Conservation (phyloP, 2,888 invertebrate species). For the Carcina quercana region DNA sequence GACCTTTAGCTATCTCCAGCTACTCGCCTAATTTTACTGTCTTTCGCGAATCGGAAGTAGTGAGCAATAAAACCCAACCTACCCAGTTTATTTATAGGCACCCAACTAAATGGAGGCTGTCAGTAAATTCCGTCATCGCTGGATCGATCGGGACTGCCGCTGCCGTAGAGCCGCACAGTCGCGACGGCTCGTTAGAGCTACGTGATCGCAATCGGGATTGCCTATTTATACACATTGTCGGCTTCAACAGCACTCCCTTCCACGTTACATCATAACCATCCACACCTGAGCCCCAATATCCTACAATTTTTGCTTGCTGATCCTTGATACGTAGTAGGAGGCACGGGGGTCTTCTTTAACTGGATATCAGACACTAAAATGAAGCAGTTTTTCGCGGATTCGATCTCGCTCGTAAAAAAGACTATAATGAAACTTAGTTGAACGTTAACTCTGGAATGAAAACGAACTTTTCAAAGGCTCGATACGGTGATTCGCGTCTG, state of each 20-base stretch:
- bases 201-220: constrained; percentile 68
- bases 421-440: constrained; percentile 45
- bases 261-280: constrained; percentile 32
- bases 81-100: no score
- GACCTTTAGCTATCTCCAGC: no score
- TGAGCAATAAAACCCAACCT: no score
- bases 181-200: constrained; percentile 65
- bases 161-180: constrained; percentile 34
- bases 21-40: no score
- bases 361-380: constrained; percentile 43
- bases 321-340: constrained; percentile 13
- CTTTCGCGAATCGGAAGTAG: no score
- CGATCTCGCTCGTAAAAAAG: constrained; percentile 45
- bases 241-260: constrained; percentile 34
- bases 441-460: constrained; percentile 52
- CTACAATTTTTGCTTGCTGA: constrained; percentile 16
- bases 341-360: constrained; percentile 17
- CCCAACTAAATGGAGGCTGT: no score
- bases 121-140: constrained; percentile 41
- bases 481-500: constrained; percentile 37
- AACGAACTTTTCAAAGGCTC: constrained; percentile 44
- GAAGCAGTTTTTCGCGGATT: constrained; percentile 43
- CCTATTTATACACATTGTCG: constrained; percentile 68
- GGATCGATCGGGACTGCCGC: constrained; percentile 44
- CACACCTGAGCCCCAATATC: constrained; percentile 26